Evolutionary conservation across 1,140 invertebrate genomes (phyloP), one percentile per base, ranked within the genome.

Genomic region (Apis laboriosa): DNA sequence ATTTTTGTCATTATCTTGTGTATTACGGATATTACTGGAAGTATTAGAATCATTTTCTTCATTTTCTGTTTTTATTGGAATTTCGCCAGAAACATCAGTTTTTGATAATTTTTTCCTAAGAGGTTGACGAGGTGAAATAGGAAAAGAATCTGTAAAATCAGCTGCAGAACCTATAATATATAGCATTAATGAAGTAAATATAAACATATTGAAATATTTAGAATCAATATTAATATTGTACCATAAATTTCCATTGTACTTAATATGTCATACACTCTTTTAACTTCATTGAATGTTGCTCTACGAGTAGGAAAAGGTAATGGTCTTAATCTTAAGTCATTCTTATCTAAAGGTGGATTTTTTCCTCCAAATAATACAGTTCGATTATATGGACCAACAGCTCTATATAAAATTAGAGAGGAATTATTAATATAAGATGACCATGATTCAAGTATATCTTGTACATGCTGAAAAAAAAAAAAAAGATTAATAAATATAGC

Each of bases 241-340:
- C 97, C 97, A 94, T 97, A 97, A 83, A 97, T 95, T 91, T 96
- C 96, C 72, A 97, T 94, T 68, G 95, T 96, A n/a, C 96, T 95
- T 9, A 98, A 91, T 76, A 97, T 94, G 61, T 96, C 95, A 90
- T 97, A 96, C 2, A 98, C 97, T 78, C 97, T 94, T 91, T 96
- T 95, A 0, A 98, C 96, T 95, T 98, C 98, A 76, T 95, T 97
- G 86, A 96, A 97, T 3, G 97, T 98, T 8, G 98, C 96, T 88
- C 97, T 95, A 86, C 96, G 95, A 0, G 98, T 98, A 2, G 97
- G 96, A 93, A 99, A 98, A 11, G 98, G 98, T 85, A 98, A 95
- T 61, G 95, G 95, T 90, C 97, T 93, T 17, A 98, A 92, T 78
- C 97, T 93, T 12, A 89, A 64, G 90, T 98, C 97, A 66, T 93